A percentile compares a stretch with the other conserved stretches of the same genome.
phyloP scores from a whole-genome alignment of 2,888 invertebrate species.

The Amiota communis region DNA sequence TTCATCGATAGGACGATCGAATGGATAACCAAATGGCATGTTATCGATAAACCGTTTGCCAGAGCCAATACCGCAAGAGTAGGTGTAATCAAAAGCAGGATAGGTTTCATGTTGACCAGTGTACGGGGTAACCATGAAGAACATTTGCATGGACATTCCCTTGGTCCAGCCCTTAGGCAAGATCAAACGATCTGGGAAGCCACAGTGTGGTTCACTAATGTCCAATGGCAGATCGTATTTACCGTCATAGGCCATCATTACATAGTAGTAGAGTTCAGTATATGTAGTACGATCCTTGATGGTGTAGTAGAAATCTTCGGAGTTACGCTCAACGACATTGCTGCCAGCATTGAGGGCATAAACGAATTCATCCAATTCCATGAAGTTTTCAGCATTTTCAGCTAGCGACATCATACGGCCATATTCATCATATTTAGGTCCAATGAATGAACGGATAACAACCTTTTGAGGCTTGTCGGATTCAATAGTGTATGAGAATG shows the following conservation, averaged over 20 bases:
- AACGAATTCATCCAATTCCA: conserved; percentile 78
- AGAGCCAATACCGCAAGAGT: conserved; percentile 75
- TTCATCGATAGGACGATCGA: conserved; percentile 79
- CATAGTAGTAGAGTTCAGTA: conserved; percentile 72
- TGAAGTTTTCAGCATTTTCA: conserved; percentile 77
- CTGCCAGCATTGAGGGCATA: conserved; percentile 76
- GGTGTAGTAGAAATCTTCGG: conserved; percentile 65
- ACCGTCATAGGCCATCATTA: conserved; percentile 73
- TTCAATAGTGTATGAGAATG: conserved; percentile 76
- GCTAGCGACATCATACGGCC: conserved; percentile 75
- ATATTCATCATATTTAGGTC: conserved; percentile 79
- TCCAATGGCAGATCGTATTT: conserved; percentile 72
- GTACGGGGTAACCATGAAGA: conserved; percentile 76
- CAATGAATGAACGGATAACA: conserved; percentile 79
- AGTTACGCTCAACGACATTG: conserved; percentile 60
- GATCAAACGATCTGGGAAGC: conserved; percentile 77
- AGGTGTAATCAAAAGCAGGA: conserved; percentile 72
- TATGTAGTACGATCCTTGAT: conserved; percentile 76
- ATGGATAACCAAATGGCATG: conserved; percentile 80
- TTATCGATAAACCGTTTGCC: conserved; percentile 76
- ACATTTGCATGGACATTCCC: conserved; percentile 78
- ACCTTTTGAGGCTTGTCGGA: conserved; percentile 77
- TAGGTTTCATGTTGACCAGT: conserved; percentile 57
- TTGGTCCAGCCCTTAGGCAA: conserved; percentile 78
- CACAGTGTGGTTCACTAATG: conserved; percentile 74